These are phyloP conservation scores for Ligdia adustata DNA, from an alignment of 2,888 invertebrate species.

Conservation along the genomic window DNA sequence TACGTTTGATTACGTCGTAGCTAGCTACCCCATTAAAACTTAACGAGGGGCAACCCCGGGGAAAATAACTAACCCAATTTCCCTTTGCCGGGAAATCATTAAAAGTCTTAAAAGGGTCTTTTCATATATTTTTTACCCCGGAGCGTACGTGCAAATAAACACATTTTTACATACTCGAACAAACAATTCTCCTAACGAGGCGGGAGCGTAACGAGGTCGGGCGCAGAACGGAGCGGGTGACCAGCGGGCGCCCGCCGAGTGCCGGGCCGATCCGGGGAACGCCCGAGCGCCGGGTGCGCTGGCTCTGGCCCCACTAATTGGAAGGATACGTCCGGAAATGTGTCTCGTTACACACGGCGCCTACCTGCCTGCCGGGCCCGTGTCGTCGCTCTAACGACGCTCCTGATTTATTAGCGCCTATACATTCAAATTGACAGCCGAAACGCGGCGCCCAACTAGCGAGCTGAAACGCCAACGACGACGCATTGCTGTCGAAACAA, in stretches of 20 bases:
- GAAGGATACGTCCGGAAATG: constrained; percentile 75
- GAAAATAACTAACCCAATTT: constrained; percentile 85
- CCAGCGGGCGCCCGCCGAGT: constrained; percentile 24
- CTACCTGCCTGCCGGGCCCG: constrained; percentile 53
- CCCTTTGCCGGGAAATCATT: constrained; percentile 84
- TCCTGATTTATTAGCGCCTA: constrained; percentile 69
- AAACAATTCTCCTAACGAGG: constrained; percentile 83
- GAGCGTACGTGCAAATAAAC: constrained; percentile 84
- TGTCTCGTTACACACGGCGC: constrained; percentile 71
- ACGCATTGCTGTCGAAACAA: constrained; percentile 3
- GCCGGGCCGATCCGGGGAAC: constrained; percentile 37
- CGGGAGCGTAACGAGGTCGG: constrained; percentile 77
- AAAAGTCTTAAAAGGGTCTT: constrained; percentile 84
- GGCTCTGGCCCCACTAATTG: constrained; percentile 65
- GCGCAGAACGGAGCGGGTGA: constrained; percentile 41
- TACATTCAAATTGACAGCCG: constrained; percentile 70
- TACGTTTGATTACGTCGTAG: constrained; percentile 83
- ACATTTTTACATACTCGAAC: constrained; percentile 84
- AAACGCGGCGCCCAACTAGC: constrained; percentile 29
- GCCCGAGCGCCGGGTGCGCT: constrained; percentile 37
- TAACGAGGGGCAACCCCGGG: constrained; percentile 83
- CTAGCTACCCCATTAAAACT: constrained; percentile 84
- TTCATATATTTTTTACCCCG: constrained; percentile 82
- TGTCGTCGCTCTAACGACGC: constrained; percentile 55
- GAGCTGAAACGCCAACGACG: constrained; percentile 2